A percentile compares a stretch with the other conserved stretches of the same genome.
phyloP scores from a whole-genome alignment of 2,797 vertebrate genomes.

The Lepilemur septentrionalis region DNA sequence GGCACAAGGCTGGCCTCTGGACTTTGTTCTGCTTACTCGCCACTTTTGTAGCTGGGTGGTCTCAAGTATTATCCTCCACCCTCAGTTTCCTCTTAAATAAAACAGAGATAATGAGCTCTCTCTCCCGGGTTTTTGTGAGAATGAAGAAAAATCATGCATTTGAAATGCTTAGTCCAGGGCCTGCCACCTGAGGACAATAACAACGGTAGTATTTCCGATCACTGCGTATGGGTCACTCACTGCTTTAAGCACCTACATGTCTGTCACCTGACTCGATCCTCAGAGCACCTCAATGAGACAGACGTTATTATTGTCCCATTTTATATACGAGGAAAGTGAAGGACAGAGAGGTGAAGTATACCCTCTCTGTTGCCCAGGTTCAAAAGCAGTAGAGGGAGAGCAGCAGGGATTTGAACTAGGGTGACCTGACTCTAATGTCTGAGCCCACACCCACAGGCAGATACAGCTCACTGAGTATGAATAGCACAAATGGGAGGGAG shows the following conservation, averaged over 20 bases:
- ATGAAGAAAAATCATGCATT: neutral
- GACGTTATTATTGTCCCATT: accelerated
- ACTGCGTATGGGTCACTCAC: accelerated
- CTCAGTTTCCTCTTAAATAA: neutral
- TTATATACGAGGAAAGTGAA: neutral
- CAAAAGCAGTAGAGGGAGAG: neutral
- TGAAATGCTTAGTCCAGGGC: neutral
- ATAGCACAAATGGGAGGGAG: neutral
- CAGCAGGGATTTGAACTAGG: neutral
- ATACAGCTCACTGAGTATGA: too few species aligned
- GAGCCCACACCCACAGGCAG: neutral
- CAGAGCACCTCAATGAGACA: neutral
- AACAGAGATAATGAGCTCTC: neutral
- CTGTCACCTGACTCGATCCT: neutral
- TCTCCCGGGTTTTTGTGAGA: neutral
- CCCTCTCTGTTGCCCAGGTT: neutral
- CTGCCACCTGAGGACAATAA: too few species aligned
- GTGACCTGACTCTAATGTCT: neutral
- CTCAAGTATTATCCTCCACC: neutral
- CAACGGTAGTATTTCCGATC: neutral
- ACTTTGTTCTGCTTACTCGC: neutral
- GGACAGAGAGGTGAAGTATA: too few species aligned
- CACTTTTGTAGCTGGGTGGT: neutral
- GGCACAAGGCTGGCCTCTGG: neutral
- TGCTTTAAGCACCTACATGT: accelerated